These are phyloP conservation scores for Acomys russatus DNA, from an alignment of 2,797 vertebrate genomes.

Conservation along the genomic window DNA sequence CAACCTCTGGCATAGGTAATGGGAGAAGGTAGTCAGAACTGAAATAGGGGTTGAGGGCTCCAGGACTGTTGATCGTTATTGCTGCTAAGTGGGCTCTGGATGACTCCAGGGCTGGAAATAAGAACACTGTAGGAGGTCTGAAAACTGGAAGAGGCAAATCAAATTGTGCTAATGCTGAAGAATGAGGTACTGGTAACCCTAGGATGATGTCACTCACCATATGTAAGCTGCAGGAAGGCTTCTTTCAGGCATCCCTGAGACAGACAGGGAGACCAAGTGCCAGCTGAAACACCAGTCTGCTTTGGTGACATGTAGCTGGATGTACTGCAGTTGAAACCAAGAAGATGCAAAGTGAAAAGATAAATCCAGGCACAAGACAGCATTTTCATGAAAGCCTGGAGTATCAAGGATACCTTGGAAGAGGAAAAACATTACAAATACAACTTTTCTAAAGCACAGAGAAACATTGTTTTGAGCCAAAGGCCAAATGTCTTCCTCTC, in stretches of 20 bases:
- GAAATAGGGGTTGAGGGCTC: not conserved
- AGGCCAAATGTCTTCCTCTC: not conserved
- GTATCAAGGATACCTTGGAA: not conserved
- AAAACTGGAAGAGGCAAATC: not conserved
- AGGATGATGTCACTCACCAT: not conserved
- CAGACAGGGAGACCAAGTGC: not conserved
- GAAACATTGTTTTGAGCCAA: not conserved
- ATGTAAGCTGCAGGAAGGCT: not conserved
- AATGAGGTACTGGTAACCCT: not conserved
- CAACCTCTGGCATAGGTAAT: constrained; percentile 55
- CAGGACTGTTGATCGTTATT: not conserved
- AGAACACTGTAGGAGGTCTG: not conserved
- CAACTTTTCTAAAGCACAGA: constrained; percentile 3
- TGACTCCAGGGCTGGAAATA: not conserved
- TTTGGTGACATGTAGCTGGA: not conserved
- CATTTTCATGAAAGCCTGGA: not conserved
- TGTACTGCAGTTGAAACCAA: not conserved
- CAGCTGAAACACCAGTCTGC: not conserved
- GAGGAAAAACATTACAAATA: not conserved
- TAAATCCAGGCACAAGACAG: not conserved
- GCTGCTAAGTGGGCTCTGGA: constrained; percentile 44
- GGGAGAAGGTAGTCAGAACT: constrained; percentile 23
- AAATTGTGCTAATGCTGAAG: not conserved
- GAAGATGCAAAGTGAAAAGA: not conserved
- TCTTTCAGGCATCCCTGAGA: not conserved